Conservation (phyloP, 2,797 vertebrate genomes). For the Galaxias olidus region DNA sequence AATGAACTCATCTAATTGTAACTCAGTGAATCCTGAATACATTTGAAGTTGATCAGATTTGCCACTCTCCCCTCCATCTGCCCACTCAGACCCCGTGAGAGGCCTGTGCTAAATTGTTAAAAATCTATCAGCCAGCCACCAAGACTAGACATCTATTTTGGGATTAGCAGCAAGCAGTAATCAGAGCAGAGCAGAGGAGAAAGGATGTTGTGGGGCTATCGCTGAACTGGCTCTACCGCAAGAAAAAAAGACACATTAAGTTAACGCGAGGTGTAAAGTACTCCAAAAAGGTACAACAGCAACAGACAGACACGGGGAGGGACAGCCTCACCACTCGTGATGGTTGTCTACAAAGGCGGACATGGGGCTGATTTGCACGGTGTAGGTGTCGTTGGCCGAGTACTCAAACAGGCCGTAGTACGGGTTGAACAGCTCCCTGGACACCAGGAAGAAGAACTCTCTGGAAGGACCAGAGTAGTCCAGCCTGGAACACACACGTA, state of each 20-base stretch:
- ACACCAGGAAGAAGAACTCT: slow-evolving; percentile 98
- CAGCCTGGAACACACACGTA: slow-evolving; percentile 73
- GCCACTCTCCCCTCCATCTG: background rate
- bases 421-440: slow-evolving; percentile 95
- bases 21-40: too few species aligned
- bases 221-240: slow-evolving; percentile 5
- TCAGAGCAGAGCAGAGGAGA: slow-evolving; percentile 10
- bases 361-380: slow-evolving; percentile 99
- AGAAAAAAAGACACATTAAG: too few species aligned
- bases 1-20: too few species aligned
- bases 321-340: slow-evolving; percentile 89
- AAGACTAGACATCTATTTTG: slow-evolving; percentile 39
- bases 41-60: background rate
- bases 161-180: slow-evolving; percentile 14
- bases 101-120: slow-evolving; percentile 42
- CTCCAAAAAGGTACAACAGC: background rate
- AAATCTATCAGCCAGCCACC: slow-evolving; percentile 5
- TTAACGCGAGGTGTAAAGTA: background rate
- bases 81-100: slow-evolving; percentile 16
- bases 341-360: slow-evolving; percentile 99
- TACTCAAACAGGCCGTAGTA: slow-evolving; percentile 98
- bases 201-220: background rate
- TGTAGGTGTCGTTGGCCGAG: slow-evolving; percentile 98
- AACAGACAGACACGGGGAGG: too few species aligned
- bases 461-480: slow-evolving; percentile 97